Conservation (phyloP, 2,888 invertebrate genomes). For the Orchesellides sinensis region DNA sequence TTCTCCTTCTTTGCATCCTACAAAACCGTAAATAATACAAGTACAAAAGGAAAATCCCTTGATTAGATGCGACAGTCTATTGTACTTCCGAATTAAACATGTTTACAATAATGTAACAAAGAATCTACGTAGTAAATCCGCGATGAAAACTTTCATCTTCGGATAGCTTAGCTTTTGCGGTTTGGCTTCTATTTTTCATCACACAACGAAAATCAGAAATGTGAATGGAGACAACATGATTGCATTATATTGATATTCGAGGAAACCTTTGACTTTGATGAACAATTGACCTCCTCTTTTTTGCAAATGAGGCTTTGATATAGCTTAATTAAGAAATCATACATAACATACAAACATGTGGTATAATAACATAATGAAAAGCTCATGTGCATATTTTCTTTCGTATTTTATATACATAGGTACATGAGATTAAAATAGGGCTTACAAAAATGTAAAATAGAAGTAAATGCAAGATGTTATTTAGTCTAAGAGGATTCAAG, state of each 20-base stretch:
- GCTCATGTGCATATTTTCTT: neutral
- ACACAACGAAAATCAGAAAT: neutral
- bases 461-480: neutral
- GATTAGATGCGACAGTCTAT: neutral
- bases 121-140: neutral
- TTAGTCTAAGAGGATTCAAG: conserved; percentile 2
- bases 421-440: neutral
- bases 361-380: neutral
- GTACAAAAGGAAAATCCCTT: neutral
- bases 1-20: neutral
- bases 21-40: neutral
- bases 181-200: conserved; percentile 17
- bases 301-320: conserved; percentile 4
- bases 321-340: conserved; percentile 14
- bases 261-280: conserved; percentile 28
- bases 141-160: conserved; percentile 13
- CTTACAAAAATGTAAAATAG: neutral
- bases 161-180: conserved; percentile 1
- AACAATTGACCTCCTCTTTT: conserved; percentile 24
- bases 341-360: neutral
- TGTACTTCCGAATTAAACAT: neutral
- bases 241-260: neutral
- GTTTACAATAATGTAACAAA: neutral
- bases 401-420: neutral
- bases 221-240: conserved; percentile 12